Conservation (phyloP, 2,113 vertebrate species). For the Ochotona princeps region DNA sequence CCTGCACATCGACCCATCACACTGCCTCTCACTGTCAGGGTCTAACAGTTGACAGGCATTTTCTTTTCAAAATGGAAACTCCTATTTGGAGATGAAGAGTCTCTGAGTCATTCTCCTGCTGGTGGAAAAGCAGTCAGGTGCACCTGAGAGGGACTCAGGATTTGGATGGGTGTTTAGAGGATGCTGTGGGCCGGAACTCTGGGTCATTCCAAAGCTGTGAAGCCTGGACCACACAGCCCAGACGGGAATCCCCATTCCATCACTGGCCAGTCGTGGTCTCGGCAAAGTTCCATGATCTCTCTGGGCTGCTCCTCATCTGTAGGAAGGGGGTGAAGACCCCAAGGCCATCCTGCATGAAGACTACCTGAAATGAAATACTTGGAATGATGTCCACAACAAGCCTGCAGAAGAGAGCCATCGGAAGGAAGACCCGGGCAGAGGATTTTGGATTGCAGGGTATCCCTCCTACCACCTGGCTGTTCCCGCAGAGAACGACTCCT, state of each 20-base stretch:
- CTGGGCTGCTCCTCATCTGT: background rate
- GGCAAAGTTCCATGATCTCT: background rate
- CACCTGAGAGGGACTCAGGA: background rate
- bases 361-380: background rate
- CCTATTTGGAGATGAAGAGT: background rate
- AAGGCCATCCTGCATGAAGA: background rate
- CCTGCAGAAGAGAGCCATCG: fast-evolving
- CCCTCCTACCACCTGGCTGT: background rate
- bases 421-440: background rate
- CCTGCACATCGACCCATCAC: background rate
- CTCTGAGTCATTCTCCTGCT: background rate
- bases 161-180: too few species aligned
- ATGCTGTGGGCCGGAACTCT: too few species aligned
- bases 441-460: background rate
- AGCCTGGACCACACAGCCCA: background rate
- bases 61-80: background rate
- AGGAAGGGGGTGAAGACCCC: background rate
- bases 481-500: background rate
- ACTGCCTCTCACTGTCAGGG: background rate
- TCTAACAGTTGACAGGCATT: background rate
- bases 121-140: background rate
- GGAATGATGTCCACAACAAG: background rate
- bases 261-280: background rate
- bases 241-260: background rate
- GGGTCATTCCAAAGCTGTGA: background rate